Conservation (phyloP, 1,140 invertebrate species). For the Artemia franciscana region DNA sequence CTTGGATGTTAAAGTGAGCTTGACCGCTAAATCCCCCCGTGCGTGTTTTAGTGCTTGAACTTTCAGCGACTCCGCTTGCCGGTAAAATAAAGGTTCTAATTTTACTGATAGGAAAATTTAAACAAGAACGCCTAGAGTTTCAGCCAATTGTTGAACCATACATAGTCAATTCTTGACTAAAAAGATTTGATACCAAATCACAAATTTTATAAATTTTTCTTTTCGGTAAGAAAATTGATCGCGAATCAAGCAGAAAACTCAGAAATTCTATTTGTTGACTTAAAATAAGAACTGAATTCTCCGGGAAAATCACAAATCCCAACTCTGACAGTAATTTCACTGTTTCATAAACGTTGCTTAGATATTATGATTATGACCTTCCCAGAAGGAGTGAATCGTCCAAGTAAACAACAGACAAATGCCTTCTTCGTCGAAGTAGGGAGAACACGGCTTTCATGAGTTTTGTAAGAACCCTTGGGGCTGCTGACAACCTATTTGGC, state of each 20-base stretch:
- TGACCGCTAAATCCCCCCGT: neutral
- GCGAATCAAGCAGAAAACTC: slow-evolving; percentile 11
- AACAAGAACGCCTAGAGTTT: neutral
- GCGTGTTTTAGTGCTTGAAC: neutral
- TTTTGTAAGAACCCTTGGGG: slow-evolving; percentile 10
- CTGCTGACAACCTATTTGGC: slow-evolving; percentile 6
- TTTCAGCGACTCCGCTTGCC: neutral
- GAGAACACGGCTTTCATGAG: slow-evolving; percentile 12
- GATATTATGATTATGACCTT: slow-evolving; percentile 4
- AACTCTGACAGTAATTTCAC: slow-evolving; percentile 6
- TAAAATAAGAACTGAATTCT: slow-evolving; percentile 12
- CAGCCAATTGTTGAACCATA: neutral
- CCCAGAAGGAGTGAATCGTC: slow-evolving; percentile 3
- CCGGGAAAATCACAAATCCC: slow-evolving; percentile 11
- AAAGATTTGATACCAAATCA: slow-evolving; percentile 5
- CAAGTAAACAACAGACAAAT: slow-evolving; percentile 7
- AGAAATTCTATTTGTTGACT: slow-evolving; percentile 9
- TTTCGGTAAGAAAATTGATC: slow-evolving; percentile 10
- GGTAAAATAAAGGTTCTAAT: neutral
- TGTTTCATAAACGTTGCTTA: neutral
- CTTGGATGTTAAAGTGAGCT: neutral
- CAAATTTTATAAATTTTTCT: slow-evolving; percentile 7
- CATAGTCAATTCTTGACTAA: neutral
- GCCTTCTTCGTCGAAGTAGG: slow-evolving; percentile 4
- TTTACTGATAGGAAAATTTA: neutral